A percentile compares a stretch with the other conserved stretches of the same genome.
Evolutionary conservation across 2,113 vertebrate species (phyloP).

Genomic region (Alethe diademata): DNA sequence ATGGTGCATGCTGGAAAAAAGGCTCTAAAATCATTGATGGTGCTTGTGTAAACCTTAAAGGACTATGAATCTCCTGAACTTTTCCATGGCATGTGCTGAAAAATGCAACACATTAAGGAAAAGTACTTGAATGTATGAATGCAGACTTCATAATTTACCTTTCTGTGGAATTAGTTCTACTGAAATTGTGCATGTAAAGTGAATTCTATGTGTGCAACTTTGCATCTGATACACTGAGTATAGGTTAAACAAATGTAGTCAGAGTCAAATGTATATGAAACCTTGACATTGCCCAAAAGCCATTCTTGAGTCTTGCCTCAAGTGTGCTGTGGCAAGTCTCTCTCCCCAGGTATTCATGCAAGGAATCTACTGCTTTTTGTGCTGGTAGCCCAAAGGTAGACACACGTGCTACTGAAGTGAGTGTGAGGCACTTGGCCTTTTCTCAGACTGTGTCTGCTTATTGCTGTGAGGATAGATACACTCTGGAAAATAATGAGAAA

Average conservation of each 20-base stretch:
- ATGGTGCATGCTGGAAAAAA: neutral
- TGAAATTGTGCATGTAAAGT: neutral
- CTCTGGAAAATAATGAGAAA: constrained; percentile 24
- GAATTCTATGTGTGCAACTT: neutral
- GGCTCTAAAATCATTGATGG: neutral
- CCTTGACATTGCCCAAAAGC: neutral
- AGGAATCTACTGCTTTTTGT: neutral
- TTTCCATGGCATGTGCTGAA: neutral
- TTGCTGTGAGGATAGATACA: neutral
- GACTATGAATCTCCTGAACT: neutral
- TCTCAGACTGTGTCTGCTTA: neutral
- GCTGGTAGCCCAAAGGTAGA: neutral
- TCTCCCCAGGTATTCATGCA: neutral
- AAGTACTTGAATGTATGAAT: neutral
- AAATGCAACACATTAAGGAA: neutral
- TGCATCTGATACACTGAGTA: neutral
- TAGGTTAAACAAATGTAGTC: neutral
- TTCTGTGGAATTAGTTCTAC: neutral
- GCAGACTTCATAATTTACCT: neutral
- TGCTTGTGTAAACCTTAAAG: neutral
- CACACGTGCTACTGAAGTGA: neutral
- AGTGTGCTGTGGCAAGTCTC: neutral
- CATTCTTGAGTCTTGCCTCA: neutral
- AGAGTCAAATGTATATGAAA: neutral
- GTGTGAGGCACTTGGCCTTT: neutral